Evolutionary conservation across 2,113 vertebrate species (phyloP).

Genomic region (Pampusana beccarii): DNA sequence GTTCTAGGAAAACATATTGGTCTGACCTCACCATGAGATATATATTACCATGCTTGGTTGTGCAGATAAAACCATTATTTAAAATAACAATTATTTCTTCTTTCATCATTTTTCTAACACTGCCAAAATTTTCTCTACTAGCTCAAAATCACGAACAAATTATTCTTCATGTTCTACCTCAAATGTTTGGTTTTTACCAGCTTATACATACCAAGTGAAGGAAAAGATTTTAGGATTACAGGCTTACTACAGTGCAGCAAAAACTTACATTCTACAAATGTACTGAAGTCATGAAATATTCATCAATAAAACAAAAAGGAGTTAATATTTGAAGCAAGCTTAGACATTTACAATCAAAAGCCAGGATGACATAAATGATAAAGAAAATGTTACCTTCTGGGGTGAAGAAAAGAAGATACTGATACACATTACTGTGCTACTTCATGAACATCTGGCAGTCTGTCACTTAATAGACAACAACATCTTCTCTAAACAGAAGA

Average conservation of each 20-base stretch:
- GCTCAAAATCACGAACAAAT: not conserved
- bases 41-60: not conserved
- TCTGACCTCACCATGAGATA: not conserved
- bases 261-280: constrained; percentile 17
- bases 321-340: constrained; percentile 59
- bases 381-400: constrained; percentile 56
- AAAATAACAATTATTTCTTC: constrained; percentile 23
- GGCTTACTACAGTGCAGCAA: not conserved
- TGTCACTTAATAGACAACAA: constrained; percentile 81
- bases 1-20: constrained; percentile 1
- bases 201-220: not conserved
- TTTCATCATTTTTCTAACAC: not conserved
- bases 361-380: constrained; percentile 55
- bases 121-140: not conserved
- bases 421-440: constrained; percentile 68
- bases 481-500: constrained; percentile 81
- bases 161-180: not conserved
- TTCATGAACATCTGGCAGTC: constrained; percentile 81
- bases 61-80: not conserved
- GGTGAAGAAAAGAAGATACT: constrained; percentile 61
- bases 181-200: constrained; percentile 10
- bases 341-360: constrained; percentile 63
- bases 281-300: constrained; percentile 63
- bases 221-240: constrained; percentile 26
- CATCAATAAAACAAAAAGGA: constrained; percentile 70